Evolutionary conservation across 2,113 vertebrate species (phyloP), one percentile per base, ranked within the genome.

Genomic region (Catagonus wagneri): DNA sequence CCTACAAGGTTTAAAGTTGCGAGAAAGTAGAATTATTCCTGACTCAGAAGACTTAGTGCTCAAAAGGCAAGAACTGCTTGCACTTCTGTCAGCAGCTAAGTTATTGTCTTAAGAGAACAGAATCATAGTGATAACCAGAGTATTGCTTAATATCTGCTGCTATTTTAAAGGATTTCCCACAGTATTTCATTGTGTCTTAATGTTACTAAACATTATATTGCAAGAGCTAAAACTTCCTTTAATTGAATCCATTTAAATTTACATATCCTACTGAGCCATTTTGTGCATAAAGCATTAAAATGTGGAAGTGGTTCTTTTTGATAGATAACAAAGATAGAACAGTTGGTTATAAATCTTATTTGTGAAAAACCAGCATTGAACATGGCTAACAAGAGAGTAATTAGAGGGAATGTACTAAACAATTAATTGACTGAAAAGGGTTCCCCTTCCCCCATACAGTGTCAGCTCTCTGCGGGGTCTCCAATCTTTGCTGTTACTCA

Each of bases 1-100:
- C 2, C 95, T 97, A 93, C 92, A 89, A 69, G 91, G 86, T 94
- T 96, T 95, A 89, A 96, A 83, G 65, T 86, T 95, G n/a, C 13
- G 94, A 83, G 75, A 92, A 84, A 93, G 81, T n/a, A 80, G 54
- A 80, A 80, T 96, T 96, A 76, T 66, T 85, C 16, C 9, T 83
- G 19, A 58, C 16, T 94, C 74, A 61, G 71, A 93, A 93, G 65
- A 22, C 25, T 96, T 95, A 66, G 44, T 50, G 56, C 74, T 79
- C 76, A 79, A 58, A 58, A 79, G 54, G 32, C 76, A 79, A 79
- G 93, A 95, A 74, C 58, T 76, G 32, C 61, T 80, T 92, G 29
- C 4, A 54, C 6, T 27, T n/a, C 34, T 96, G 68, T 89, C 8
- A 60, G 56, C 11, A 63, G 83, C 61, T 80, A 63, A 80, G 89